These are phyloP conservation scores for Schlechtendalia chinensis DNA, from an alignment of 1,140 invertebrate genomes.

Conservation along the genomic window DNA sequence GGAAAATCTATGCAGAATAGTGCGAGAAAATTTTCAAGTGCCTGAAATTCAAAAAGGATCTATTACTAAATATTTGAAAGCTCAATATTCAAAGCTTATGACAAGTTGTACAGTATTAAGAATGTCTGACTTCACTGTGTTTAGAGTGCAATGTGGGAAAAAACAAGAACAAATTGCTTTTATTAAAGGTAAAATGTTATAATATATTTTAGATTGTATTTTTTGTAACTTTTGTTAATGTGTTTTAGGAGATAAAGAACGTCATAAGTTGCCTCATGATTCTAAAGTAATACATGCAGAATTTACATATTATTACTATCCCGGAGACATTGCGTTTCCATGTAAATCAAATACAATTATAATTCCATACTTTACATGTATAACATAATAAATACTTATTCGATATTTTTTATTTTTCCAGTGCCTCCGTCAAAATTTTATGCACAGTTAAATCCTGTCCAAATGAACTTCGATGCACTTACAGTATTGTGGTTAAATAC, in stretches of 20 bases:
- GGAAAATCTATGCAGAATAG: conserved; percentile 53
- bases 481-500: conserved; percentile 91
- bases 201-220: conserved; percentile 3
- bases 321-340: conserved; percentile 88
- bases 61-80: conserved; percentile 45
- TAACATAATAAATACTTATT: conserved; percentile 4
- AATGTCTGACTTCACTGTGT: conserved; percentile 83
- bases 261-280: conserved; percentile 80
- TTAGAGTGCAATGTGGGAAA: conserved; percentile 71
- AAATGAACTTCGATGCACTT: conserved; percentile 78
- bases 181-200: conserved; percentile 62
- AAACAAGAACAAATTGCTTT: conserved; percentile 62
- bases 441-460: conserved; percentile 83
- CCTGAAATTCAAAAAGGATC: conserved; percentile 40
- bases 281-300: conserved; percentile 89
- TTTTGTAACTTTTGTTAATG: conserved; percentile 50
- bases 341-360: conserved; percentile 62
- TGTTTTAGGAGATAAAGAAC: conserved; percentile 76
- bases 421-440: conserved; percentile 91
- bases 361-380: not conserved
- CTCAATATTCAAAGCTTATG: conserved; percentile 82
- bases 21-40: conserved; percentile 41
- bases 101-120: conserved; percentile 86
- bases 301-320: conserved; percentile 96
- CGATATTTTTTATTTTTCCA: conserved; percentile 56